phyloP scores from a whole-genome alignment of 2,888 invertebrate genomes.

The Drosophila picticornis region DNA sequence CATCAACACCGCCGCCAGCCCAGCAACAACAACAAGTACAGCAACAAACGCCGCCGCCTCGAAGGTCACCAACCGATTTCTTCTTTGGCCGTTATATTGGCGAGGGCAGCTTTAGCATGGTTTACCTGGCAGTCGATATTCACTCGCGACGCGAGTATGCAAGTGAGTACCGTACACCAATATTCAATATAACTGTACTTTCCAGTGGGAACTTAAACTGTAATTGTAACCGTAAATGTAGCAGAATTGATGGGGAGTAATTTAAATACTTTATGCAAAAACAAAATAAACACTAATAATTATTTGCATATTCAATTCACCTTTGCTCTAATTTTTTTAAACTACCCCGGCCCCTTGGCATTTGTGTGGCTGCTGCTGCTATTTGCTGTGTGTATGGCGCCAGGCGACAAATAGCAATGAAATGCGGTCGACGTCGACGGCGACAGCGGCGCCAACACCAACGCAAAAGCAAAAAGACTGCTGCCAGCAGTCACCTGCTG shows the following conservation, averaged over 20 bases:
- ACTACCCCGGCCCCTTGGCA: slow-evolving; percentile 8
- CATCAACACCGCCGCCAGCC: slow-evolving; percentile 42
- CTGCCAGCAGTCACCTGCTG: slow-evolving; percentile 47
- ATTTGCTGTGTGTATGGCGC: slow-evolving; percentile 47
- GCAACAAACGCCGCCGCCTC: slow-evolving; percentile 67
- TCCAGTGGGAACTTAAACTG: background rate
- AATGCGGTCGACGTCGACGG: slow-evolving; percentile 63
- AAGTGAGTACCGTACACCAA: slow-evolving; percentile 88
- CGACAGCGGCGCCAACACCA: slow-evolving; percentile 23
- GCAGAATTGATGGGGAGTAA: background rate
- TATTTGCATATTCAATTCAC: background rate
- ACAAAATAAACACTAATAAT: background rate
- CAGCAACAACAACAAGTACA: slow-evolving; percentile 46
- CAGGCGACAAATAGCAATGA: slow-evolving; percentile 46
- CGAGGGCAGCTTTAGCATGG: slow-evolving; percentile 98
- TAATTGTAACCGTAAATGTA: background rate
- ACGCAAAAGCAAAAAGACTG: slow-evolving; percentile 29
- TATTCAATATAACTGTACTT: background rate
- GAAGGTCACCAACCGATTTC: slow-evolving; percentile 91
- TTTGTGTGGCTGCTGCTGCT: slow-evolving; percentile 55
- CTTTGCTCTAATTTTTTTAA: slow-evolving; percentile 3
- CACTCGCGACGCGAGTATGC: slow-evolving; percentile 96
- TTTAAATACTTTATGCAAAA: background rate
- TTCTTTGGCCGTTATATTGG: slow-evolving; percentile 98
- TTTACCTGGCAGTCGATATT: slow-evolving; percentile 96